phyloP scores from a whole-genome alignment of 2,113 vertebrate genomes.

The Penelope pileata region DNA sequence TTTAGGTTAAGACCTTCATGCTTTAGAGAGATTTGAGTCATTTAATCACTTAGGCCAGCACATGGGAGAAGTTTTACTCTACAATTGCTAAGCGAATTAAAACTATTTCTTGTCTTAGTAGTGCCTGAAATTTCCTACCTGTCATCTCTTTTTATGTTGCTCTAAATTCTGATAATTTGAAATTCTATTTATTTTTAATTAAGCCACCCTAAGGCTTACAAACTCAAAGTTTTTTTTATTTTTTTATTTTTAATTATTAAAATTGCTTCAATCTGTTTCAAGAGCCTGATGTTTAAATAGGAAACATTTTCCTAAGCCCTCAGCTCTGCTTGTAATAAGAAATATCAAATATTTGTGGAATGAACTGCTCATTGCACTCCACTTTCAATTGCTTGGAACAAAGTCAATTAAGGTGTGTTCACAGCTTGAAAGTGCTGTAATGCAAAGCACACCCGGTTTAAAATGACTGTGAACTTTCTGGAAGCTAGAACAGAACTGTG shows the following conservation, averaged over 20 bases:
- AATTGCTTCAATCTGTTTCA: conserved; percentile 14
- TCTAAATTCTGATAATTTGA: conserved; percentile 26
- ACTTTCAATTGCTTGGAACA: conserved; percentile 17
- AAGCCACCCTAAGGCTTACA: conserved; percentile 29
- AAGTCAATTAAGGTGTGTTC: conserved; percentile 47
- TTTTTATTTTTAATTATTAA: conserved; percentile 17
- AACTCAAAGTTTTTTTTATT: conserved; percentile 8
- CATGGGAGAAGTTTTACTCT: background rate
- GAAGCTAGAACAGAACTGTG: background rate
- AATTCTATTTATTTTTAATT: conserved; percentile 36
- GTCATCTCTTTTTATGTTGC: background rate
- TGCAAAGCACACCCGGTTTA: conserved; percentile 16
- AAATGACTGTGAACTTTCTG: conserved; percentile 2
- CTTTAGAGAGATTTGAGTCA: background rate
- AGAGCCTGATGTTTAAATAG: background rate
- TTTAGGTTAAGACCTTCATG: background rate
- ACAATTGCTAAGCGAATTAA: background rate
- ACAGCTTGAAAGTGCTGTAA: background rate
- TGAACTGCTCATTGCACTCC: background rate
- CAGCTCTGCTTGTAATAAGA: background rate
- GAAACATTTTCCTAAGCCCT: background rate
- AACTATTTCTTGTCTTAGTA: conserved; percentile 16
- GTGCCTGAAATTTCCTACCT: background rate
- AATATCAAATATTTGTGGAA: background rate
- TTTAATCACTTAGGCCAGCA: background rate